Base-by-base conservation (phyloP, 2,797 vertebrate species). In the Oryzias dopingdopingensis region DNA sequence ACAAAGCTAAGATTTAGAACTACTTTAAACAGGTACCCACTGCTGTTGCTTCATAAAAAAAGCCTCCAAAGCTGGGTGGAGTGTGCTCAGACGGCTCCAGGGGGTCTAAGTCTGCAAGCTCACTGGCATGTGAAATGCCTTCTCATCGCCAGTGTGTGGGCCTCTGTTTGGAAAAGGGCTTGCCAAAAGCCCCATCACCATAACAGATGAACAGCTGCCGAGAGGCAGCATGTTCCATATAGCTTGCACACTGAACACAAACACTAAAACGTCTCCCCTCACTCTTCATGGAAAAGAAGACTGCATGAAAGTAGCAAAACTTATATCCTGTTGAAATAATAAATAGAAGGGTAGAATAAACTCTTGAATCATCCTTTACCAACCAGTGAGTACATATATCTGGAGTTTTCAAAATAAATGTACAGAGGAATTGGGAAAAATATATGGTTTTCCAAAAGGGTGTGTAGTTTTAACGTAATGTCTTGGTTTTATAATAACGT, bases 91-190 rank as follows among this genome's bases (percentile, higher is more conserved):
- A 73, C 74, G 86, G 81, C 76, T 79, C 79, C 70, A 53, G 62
- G 60, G 74, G 76, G 72, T 80, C 75, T 83, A 66, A 75, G 74
- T 84, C 70, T 67, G 82, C 68, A 42, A 75, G 74, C 67, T 80
- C 70, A 67, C 5, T 68, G 81, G 81, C 79, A 80, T 80, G 81
- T 75, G 72, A 81, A 78, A 83, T 83, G 77, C 82, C 81, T 75
- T 67, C 65, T 55, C 75, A 72, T 56, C 70, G 74, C 76, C 76
- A 49, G 62, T 72, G 79, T 82, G 74, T 72, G 74, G 82, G 80
- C 75, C 83, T 80, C 74, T 85, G 79, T 79, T 77, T 82, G 75
- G 81, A 81, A 81, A 81, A 81, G 66, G 72, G 79, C 77, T 84
- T 80, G 80, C 76, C 73, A 79, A 77, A 67, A 80, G 76, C 67